Base-by-base conservation (phyloP, 2,888 invertebrate species). In the Miltochrista miniata region DNA sequence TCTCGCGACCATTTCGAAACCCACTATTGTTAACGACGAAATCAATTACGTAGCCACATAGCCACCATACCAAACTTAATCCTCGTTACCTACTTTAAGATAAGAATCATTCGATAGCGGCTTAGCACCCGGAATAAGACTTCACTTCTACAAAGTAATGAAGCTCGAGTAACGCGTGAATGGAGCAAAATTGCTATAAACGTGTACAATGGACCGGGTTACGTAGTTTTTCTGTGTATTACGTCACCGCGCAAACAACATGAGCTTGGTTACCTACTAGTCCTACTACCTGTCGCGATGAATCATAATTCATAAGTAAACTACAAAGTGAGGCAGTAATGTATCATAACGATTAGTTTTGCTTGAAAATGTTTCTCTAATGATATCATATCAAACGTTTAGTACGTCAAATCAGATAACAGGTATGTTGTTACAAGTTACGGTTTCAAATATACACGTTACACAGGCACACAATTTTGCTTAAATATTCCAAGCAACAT, bases 11-110 rank as follows among this genome's bases (percentile, higher is more conserved):
- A 56, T 59, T 87, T 85, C 83, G 83, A 83, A 86, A 84, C 84
- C 68, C 74, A 68, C 76, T 74, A 86, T 85, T 89, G 86, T 87
- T 85, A 76, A 73, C 56, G 64, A 74, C 78, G 70, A 76, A 83
- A 87, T 86, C 85, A 83, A 88, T 86, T 87, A 83, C 76, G 64
- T 64, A 72, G 36, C 50, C 76, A 15, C 34, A 8, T n/a, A n/a
- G n/a, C 14, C 30, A 2, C 36, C 80, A 77, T 79, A 79, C 75
- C 76, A 79, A 84, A 81, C 79, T 81, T 84, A 84, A 83, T 82
- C 74, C 68, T 68, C 56, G 68, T 81, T 68, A 85, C 74, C 68
- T 33, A 60, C 60, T 70, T 78, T 81, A 79, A 31, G 81, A 72
- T 76, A 77, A 76, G 79, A 56, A 72, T 71, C 70, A 76, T 76